Evolutionary conservation across 1,140 invertebrate species (phyloP).

Genomic region (Cydia amplana): DNA sequence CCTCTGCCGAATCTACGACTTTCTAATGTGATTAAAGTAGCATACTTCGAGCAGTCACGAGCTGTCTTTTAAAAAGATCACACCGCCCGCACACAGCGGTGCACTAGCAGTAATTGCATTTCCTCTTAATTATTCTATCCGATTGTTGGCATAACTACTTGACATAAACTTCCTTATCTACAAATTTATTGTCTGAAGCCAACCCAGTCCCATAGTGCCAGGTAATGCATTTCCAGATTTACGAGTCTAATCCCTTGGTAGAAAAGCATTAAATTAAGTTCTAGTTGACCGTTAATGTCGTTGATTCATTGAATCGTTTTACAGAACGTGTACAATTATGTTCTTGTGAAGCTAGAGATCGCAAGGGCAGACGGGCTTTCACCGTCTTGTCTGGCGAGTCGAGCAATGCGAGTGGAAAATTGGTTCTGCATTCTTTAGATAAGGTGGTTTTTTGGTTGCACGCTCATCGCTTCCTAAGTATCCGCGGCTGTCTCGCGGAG

Average conservation of each 20-base stretch:
- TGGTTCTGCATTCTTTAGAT: slow-evolving; percentile 48
- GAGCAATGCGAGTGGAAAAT: slow-evolving; percentile 49
- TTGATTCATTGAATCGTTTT: slow-evolving; percentile 64
- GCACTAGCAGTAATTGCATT: slow-evolving; percentile 44
- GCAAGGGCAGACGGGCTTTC: slow-evolving; percentile 73
- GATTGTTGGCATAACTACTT: slow-evolving; percentile 38
- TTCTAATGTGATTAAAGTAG: slow-evolving; percentile 74
- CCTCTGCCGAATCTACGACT: slow-evolving; percentile 69
- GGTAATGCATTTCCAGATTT: slow-evolving; percentile 37
- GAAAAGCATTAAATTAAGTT: slow-evolving; percentile 42
- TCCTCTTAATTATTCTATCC: slow-evolving; percentile 50
- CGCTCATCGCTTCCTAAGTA: slow-evolving; percentile 53
- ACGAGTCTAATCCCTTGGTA: slow-evolving; percentile 24
- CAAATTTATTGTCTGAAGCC: slow-evolving; percentile 24
- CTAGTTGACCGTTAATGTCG: slow-evolving; percentile 49
- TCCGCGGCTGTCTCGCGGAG: slow-evolving; percentile 54
- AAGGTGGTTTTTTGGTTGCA: slow-evolving; percentile 56
- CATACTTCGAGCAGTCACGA: slow-evolving; percentile 51
- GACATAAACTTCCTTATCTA: slow-evolving; percentile 9
- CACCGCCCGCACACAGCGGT: slow-evolving; percentile 48
- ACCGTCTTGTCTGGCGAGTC: slow-evolving; percentile 58
- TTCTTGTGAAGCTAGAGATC: slow-evolving; percentile 70
- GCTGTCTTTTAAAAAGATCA: slow-evolving; percentile 44
- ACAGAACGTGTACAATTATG: slow-evolving; percentile 66
- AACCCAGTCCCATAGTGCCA: not conserved